Base-by-base conservation (phyloP, 2,797 vertebrate species). In the Hirundo rustica region DNA sequence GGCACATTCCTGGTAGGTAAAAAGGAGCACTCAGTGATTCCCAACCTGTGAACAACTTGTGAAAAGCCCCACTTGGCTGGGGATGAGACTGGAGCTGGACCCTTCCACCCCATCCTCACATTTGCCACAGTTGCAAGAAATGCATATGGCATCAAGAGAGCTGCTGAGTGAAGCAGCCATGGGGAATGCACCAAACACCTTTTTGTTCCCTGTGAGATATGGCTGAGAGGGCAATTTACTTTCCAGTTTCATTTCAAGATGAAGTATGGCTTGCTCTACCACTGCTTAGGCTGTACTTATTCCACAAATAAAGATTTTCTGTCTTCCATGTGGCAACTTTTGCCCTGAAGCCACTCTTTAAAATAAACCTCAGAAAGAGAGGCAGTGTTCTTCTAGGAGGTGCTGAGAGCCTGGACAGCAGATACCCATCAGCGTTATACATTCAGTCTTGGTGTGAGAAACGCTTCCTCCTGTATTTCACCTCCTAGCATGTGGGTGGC, bases 271-370 rank as follows among this genome's bases (percentile, higher is more conserved):
- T 79, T 12, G 12, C 40, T 71, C 64, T 82, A 61, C 60, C 42
- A 40, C 64, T 36, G 51, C 71, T 44, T 67, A 78, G 45, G 45
- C 53, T 71, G 71, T 51, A 70, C 50, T 82, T 91, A 74, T 20
- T 89, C 75, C 1, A 6, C 72, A 92, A 93, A 74, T 54, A 89
- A 81, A 93, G 79, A 84, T 82, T 75, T 90, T 81, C 71, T 73
- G 64, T 86, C 85, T 90, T 90, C 85, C 51, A 34, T 1, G 36
- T 77, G 64, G 74, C 45, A 88, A 76, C 55, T 77, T 75, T 36
- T 78, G 51, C 79, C 83, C 82, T 64, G 66, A 92, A 94, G 79
- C 44, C 71, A 61, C 76, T 79, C 50, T 67, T 82, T 36, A 80
- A 88, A 83, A 92, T 44, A 81, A 88, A 57, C 57, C 64, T 79